Percentiles rank a stretch among this genome's conserved stretches.
Conservation (phyloP, 2,113 vertebrate species). For the Malurus alboscapulatus region DNA sequence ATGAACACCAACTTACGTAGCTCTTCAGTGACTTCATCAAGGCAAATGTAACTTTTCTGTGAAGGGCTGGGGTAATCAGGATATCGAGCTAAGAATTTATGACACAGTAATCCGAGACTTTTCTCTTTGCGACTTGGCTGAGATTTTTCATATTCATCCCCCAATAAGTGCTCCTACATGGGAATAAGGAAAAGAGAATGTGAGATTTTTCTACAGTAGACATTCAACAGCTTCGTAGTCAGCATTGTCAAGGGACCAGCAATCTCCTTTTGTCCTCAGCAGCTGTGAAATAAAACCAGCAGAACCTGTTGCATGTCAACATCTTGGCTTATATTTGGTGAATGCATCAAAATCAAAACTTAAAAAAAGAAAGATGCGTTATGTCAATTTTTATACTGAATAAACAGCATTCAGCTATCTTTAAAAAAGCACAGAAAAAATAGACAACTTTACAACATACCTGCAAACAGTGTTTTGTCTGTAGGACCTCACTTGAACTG, state of each 20-base stretch:
- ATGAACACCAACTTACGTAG: constrained; percentile 81
- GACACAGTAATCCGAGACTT: constrained; percentile 91
- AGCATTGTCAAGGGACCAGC: not conserved
- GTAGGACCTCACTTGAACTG: constrained; percentile 61
- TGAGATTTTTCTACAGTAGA: not conserved
- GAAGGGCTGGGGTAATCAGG: constrained; percentile 84
- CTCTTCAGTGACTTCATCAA: constrained; percentile 92
- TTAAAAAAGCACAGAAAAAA: not conserved
- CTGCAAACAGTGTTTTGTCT: constrained; percentile 72
- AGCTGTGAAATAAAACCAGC: not conserved
- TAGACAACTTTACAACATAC: constrained; percentile 59
- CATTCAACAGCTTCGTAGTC: not conserved
- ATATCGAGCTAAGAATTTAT: constrained; percentile 91
- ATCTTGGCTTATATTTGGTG: not conserved
- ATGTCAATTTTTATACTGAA: not conserved
- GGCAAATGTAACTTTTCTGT: constrained; percentile 86
- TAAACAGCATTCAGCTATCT: not conserved
- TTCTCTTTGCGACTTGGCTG: constrained; percentile 94
- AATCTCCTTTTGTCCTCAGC: not conserved
- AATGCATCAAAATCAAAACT: not conserved
- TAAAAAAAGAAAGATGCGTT: rapidly evolving
- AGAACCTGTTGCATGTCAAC: not conserved
- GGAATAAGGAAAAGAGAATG: not conserved
- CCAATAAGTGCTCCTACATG: constrained; percentile 80
- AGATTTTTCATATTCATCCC: constrained; percentile 87